Conservation (phyloP, 1,140 invertebrate species). For the Microplitis demolitor region DNA sequence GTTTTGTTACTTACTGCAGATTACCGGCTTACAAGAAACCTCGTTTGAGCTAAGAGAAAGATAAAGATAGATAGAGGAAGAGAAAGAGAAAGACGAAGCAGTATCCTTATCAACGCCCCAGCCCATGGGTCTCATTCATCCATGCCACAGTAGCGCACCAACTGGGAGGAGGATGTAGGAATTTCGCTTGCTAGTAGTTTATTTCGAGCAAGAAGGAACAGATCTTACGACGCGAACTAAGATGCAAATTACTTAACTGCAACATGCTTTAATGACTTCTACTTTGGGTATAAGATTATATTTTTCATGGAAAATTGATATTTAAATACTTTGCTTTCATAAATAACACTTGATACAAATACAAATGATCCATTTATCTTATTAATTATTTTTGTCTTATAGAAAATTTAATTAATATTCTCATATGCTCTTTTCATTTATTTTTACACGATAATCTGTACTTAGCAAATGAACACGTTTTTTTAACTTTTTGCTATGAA, state of each 20-base stretch:
- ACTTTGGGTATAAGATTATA: neutral
- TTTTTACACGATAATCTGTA: too few relatives aligned
- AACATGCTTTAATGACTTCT: neutral
- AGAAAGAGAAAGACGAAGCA: constrained; percentile 34
- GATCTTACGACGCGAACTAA: neutral
- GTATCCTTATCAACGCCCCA: constrained; percentile 34
- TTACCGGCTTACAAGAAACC: constrained; percentile 49
- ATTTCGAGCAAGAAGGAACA: constrained; percentile 12
- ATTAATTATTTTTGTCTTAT: too few relatives aligned
- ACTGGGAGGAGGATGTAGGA: neutral
- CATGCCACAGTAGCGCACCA: neutral
- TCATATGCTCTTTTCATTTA: too few relatives aligned
- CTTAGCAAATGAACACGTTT: too few relatives aligned
- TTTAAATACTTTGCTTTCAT: too few relatives aligned
- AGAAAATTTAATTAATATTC: too few relatives aligned
- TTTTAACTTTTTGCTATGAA: too few relatives aligned
- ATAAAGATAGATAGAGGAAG: constrained; percentile 30
- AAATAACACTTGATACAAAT: too few relatives aligned
- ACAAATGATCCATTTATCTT: too few relatives aligned
- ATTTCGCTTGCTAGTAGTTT: constrained; percentile 17
- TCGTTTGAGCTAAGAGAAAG: constrained; percentile 21
- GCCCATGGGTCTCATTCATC: constrained; percentile 21
- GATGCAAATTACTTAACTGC: constrained; percentile 3
- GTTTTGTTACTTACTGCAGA: constrained; percentile 51
- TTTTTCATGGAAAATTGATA: neutral